These are phyloP conservation scores for Xestia c-nigrum DNA, from an alignment of 2,888 invertebrate species.

Conservation along the genomic window DNA sequence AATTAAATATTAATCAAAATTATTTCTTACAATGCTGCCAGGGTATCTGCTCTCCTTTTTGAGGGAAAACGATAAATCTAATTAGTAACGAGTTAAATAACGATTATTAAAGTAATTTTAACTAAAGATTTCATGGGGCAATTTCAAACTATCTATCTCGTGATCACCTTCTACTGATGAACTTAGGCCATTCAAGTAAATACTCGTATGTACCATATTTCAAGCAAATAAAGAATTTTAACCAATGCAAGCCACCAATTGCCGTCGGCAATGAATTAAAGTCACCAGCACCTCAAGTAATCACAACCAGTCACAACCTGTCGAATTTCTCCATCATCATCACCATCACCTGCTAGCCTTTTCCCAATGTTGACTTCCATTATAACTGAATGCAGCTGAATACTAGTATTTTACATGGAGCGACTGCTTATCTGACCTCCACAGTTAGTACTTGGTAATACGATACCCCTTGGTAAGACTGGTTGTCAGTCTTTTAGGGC, in stretches of 20 bases:
- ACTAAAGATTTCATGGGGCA: neutral
- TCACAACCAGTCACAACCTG: too few species aligned
- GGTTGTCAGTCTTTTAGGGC: too few species aligned
- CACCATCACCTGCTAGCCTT: neutral
- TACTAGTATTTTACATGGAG: too few species aligned
- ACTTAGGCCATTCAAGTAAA: neutral
- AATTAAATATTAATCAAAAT: conserved; percentile 40
- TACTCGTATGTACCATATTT: too few species aligned
- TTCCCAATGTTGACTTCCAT: neutral
- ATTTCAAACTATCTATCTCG: neutral
- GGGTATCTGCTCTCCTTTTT: conserved; percentile 54
- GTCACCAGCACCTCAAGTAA: too few species aligned
- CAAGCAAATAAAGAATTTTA: too few species aligned
- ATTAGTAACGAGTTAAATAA: conserved; percentile 42
- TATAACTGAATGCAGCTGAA: neutral
- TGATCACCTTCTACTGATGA: neutral
- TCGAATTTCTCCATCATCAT: neutral
- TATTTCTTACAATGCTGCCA: conserved; percentile 58
- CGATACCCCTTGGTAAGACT: too few species aligned
- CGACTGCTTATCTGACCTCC: neutral
- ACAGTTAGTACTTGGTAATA: neutral
- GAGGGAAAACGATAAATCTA: conserved; percentile 48
- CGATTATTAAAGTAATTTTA: conserved; percentile 1
- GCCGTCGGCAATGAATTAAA: neutral
- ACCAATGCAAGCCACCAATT: too few species aligned